Percentiles rank a stretch among this genome's conserved stretches.
Evolutionary conservation across 2,888 invertebrate species (phyloP).

Genomic region (Branchipolynoe longqiensis): DNA sequence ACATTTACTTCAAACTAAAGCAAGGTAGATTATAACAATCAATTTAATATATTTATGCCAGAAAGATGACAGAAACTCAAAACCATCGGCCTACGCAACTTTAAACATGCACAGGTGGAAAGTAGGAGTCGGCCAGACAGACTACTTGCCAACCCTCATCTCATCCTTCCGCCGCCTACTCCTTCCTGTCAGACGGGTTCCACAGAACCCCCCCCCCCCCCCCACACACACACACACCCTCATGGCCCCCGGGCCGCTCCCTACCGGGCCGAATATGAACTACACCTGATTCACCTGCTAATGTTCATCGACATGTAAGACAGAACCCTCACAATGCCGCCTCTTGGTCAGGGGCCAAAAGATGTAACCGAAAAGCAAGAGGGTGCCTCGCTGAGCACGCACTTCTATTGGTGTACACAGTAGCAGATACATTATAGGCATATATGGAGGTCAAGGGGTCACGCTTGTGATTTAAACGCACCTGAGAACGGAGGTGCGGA

Average conservation of each 20-base stretch:
- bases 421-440: too few relatives aligned
- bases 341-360: neutral
- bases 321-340: neutral
- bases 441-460: too few relatives aligned
- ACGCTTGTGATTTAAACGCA: too few relatives aligned
- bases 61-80: too few relatives aligned
- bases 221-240: neutral
- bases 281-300: neutral
- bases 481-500: too few relatives aligned
- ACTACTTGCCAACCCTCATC: neutral
- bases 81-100: too few relatives aligned
- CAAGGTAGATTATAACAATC: too few relatives aligned
- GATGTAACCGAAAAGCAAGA: neutral
- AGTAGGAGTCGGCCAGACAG: neutral
- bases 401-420: too few relatives aligned
- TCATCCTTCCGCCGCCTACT: neutral
- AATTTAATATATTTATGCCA: too few relatives aligned
- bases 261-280: neutral
- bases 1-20: too few relatives aligned
- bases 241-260: neutral
- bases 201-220: neutral
- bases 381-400: neutral
- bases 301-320: neutral
- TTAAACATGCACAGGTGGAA: too few relatives aligned
- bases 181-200: constrained; percentile 22